Base-by-base conservation (phyloP, 1,140 invertebrate genomes). In the Drosophila leontia region DNA sequence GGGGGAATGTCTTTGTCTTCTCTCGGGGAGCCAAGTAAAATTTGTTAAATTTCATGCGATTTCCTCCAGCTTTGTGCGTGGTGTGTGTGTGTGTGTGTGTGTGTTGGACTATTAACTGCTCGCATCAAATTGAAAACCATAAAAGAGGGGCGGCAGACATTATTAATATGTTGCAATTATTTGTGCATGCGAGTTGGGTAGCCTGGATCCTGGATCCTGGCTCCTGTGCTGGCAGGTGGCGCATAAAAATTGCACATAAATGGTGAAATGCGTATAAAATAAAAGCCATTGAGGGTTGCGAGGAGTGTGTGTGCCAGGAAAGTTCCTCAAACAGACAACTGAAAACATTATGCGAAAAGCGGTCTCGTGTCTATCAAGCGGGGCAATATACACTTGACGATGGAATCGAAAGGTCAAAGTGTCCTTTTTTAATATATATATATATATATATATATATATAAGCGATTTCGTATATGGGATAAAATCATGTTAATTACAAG, bases 111-210 rank as follows among this genome's bases (percentile, higher is more conserved):
- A 86, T 85, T 86, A 86, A 77, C 70, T 60, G 70, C 60, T 78
- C 69, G 63, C 75, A 63, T 74, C 62, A 84, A 80, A 81, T 81
- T 81, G 82, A 82, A 80, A 65, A 60, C 61, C 60, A 64, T 69
- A 62, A 80, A 80, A 53, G 34, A 8, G 41, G 70, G 70, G 44
- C 56, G 39, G 26, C 72, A 65, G 57, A 62, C 71, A 80, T 76
- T 80, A 83, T 78, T 80, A 84, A 83, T 67, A 84, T 74, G 53
- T 67, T 84, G 80, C 81, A 84, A 84, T 83, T 83, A 84, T 83
- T 83, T 83, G 76, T 76, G 67, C 70, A 51, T 42, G 67, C 68
- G 55, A 71, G 44, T 29, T 55, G 29, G 41, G 50, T 23, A 29
- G 23, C 6, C 19, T 13, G 45, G 37, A 3, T 17, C 9, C 29